Evolutionary conservation across 2,797 vertebrate species (phyloP).

Genomic region (Lophotriccus pileatus): DNA sequence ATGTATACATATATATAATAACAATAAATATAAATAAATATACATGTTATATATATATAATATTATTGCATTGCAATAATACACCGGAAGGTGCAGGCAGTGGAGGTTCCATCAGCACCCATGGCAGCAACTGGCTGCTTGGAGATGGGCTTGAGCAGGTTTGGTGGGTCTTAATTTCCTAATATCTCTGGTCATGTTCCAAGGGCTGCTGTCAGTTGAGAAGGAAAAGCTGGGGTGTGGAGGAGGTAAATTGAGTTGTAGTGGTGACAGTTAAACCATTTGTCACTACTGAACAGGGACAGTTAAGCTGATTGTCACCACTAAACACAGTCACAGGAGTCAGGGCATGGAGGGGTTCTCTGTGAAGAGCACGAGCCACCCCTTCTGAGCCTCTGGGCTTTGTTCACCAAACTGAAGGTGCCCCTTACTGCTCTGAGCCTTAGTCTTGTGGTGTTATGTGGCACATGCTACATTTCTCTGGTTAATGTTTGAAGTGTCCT

Average conservation of each 20-base stretch:
- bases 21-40: neutral
- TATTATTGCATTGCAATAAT: neutral
- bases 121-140: neutral
- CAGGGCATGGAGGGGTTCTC: neutral
- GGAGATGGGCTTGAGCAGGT: neutral
- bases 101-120: neutral
- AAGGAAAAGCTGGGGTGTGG: accelerated
- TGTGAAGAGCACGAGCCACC: neutral
- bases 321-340: neutral
- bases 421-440: neutral
- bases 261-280: neutral
- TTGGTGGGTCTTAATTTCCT: neutral
- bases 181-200: neutral
- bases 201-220: neutral
- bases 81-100: neutral
- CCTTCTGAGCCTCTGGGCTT: neutral
- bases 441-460: accelerated
- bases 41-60: accelerated
- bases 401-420: neutral
- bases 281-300: neutral
- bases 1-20: too few relatives aligned
- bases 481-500: neutral
- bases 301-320: neutral
- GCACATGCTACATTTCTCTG: neutral
- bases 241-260: neutral